A percentile compares a stretch with the other conserved stretches of the same genome.
phyloP scores from a whole-genome alignment of 2,797 vertebrate species.

The Acrossocheilus fasciatus region DNA sequence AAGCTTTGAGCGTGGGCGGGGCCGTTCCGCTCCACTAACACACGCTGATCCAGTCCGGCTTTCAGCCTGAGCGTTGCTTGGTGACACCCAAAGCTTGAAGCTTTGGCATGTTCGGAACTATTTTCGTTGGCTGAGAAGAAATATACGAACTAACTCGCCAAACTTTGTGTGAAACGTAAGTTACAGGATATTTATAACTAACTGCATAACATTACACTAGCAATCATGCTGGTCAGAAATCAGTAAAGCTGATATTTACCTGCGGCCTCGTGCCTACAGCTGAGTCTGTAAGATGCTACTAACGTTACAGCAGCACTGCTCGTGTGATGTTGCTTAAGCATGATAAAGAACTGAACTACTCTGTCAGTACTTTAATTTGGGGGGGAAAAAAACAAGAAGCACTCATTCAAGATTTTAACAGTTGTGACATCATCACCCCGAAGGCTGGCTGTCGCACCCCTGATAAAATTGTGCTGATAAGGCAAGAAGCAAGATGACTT shows the following conservation, averaged over 20 bases:
- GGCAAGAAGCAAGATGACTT: background rate
- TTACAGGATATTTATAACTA: background rate
- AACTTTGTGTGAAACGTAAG: background rate
- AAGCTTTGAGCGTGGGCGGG: background rate
- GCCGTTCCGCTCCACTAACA: background rate
- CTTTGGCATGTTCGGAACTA: slow-evolving; percentile 1
- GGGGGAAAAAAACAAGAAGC: background rate
- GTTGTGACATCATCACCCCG: background rate
- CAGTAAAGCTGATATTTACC: background rate
- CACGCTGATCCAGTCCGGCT: background rate
- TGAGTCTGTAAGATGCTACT: background rate
- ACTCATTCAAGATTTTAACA: background rate
- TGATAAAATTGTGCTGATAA: background rate
- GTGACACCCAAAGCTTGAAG: background rate
- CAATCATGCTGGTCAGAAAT: background rate
- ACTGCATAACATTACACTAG: background rate
- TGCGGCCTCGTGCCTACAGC: background rate
- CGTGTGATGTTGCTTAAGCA: background rate
- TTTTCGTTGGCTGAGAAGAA: background rate
- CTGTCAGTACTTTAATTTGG: background rate
- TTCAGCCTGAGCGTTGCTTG: background rate
- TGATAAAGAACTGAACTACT: background rate
- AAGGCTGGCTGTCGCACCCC: background rate
- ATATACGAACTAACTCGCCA: background rate
- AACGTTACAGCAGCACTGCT: background rate